phyloP scores from a whole-genome alignment of 2,888 invertebrate genomes.

The Imbricaverruca yamaguchii region DNA sequence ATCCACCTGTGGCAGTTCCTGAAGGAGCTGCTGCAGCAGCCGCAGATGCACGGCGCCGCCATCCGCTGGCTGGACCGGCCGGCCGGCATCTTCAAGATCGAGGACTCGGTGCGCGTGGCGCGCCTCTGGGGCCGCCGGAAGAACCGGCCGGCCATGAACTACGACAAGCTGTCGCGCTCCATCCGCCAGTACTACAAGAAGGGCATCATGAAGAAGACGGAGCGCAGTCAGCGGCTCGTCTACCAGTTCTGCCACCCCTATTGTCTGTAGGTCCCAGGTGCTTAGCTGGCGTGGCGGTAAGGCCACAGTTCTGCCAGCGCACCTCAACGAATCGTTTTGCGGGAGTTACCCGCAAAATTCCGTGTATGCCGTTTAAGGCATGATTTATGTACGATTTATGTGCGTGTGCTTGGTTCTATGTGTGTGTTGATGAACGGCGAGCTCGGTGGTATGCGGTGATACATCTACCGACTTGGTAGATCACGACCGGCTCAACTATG shows the following conservation, averaged over 20 bases:
- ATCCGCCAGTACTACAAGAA: conserved; percentile 99
- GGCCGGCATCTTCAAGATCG: conserved; percentile 96
- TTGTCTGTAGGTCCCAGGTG: conserved; percentile 54
- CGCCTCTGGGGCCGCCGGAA: conserved; percentile 95
- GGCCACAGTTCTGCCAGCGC: not conserved
- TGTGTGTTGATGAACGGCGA: too few species aligned
- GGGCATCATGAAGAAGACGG: conserved; percentile 98
- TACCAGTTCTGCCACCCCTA: conserved; percentile 98
- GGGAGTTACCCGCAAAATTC: conserved; percentile 19
- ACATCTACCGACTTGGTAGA: too few species aligned
- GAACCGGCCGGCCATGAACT: conserved; percentile 98
- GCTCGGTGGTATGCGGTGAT: too few species aligned
- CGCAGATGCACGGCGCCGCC: conserved; percentile 82
- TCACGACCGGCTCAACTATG: too few species aligned
- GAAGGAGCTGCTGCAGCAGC: conserved; percentile 83
- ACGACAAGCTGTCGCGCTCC: conserved; percentile 95
- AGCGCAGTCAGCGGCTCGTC: conserved; percentile 92
- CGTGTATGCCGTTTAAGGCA: conserved; percentile 17
- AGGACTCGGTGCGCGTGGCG: conserved; percentile 96
- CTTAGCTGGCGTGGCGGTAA: conserved; percentile 10
- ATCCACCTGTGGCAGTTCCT: conserved; percentile 99
- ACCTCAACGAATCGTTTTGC: conserved; percentile 13
- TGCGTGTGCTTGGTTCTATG: not conserved
- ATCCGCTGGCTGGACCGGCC: conserved; percentile 94
- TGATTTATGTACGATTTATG: not conserved